A percentile compares a stretch with the other conserved stretches of the same genome.
Conservation (phyloP, 1,140 invertebrate genomes). For the Meloidogyne chitwoodi region DNA sequence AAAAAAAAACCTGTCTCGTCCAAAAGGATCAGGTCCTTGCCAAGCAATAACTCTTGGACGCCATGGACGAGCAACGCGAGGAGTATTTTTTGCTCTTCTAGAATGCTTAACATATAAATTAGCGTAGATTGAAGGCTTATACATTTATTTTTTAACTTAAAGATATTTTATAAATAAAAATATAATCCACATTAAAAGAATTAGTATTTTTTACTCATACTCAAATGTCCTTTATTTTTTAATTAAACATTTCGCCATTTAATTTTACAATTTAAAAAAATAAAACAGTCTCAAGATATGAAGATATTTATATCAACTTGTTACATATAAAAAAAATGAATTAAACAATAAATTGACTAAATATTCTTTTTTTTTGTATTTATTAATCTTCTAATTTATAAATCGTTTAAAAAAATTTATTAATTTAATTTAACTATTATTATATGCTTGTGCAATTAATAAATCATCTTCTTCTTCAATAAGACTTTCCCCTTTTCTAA, state of each 20-base stretch:
- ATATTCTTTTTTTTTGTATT: too few relatives aligned
- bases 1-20: slow-evolving; percentile 44
- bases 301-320: too few relatives aligned
- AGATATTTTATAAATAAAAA: not conserved
- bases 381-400: too few relatives aligned
- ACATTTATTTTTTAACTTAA: slow-evolving; percentile 1
- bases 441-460: slow-evolving; percentile 40
- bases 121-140: slow-evolving; percentile 38
- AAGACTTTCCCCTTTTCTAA: slow-evolving; percentile 36
- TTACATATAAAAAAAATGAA: too few relatives aligned
- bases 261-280: too few relatives aligned
- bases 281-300: too few relatives aligned
- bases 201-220: too few relatives aligned
- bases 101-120: slow-evolving; percentile 39
- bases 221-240: too few relatives aligned
- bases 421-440: slow-evolving; percentile 12
- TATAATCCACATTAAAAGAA: too few relatives aligned
- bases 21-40: slow-evolving; percentile 57
- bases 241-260: too few relatives aligned
- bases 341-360: too few relatives aligned
- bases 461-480: slow-evolving; percentile 42
- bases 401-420: not conserved
- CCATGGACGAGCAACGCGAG: slow-evolving; percentile 47
- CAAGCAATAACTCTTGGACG: slow-evolving; percentile 55
- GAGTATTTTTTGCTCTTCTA: slow-evolving; percentile 42